Evolutionary conservation across 2,113 vertebrate genomes (phyloP), one percentile per base, ranked within the genome.

Genomic region (Ursus arctos): DNA sequence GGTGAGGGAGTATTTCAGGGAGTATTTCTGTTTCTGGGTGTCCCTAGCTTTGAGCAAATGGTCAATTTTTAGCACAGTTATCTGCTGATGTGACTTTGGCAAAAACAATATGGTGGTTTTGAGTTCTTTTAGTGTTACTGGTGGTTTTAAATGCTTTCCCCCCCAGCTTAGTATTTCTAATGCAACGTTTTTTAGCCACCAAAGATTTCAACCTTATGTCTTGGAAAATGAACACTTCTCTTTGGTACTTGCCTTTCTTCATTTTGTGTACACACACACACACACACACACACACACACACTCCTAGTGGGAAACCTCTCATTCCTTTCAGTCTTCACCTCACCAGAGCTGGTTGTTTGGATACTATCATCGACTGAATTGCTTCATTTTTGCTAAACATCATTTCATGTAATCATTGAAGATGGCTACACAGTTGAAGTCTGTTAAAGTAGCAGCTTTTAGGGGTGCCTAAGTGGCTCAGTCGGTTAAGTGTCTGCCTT

Each of bases 301-400:
- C 83, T 16, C 36, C 31, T 43, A 21, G 55, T 36, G 36, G 40
- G 15, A 61, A 93, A 7, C 14, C 71, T 84, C 33, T 26, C 31
- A 7, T 95, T 92, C 47, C 36, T 97, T 89, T 94, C 57, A 67
- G 7, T 80, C 65, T 65, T 89, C 36, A 57, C 12, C 65, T 36
- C 13, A 55, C 0, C 47, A 92, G 71, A 88, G 19, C 24, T 87
- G 21, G 26, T 84, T 40, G 15, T 71, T 81, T 90, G 63, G 22
- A 80, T 87, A 47, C 51, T 80, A 74, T 77, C 19, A 36, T 51
- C 67, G 76, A 47, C 43, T 15, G 16, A n/a, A 88, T 65, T 76
- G 40, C 31, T 91, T 88, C 24, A 76, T 93, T 91, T 95, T 84
- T 28, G 71, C 47, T 95, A 57, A 88, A 88, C 91, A 61, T 61